A percentile compares a stretch with the other conserved stretches of the same genome.
Evolutionary conservation across 1,140 invertebrate species (phyloP).

Genomic region (Drosophila kikkawai): DNA sequence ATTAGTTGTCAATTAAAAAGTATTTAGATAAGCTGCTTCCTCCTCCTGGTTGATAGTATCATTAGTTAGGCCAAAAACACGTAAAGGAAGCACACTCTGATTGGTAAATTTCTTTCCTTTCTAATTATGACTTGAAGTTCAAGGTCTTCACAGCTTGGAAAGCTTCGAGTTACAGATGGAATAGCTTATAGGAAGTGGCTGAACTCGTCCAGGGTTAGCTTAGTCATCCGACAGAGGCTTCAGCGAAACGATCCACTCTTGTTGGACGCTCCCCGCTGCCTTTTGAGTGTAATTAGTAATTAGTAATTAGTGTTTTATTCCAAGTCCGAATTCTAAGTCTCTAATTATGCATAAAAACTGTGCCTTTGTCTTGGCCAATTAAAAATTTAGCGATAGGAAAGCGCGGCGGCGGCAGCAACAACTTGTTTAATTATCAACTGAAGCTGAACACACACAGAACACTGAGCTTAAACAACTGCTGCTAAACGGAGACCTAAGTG

Average conservation of each 20-base stretch:
- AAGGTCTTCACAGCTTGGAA: background rate
- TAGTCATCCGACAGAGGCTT: background rate
- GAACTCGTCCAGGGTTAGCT: constrained; percentile 17
- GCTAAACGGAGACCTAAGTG: constrained; percentile 58
- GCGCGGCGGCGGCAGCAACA: constrained; percentile 3
- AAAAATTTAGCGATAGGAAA: constrained; percentile 31
- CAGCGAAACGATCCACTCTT: constrained; percentile 4
- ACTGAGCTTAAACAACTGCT: constrained; percentile 43
- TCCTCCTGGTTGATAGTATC: constrained; percentile 17
- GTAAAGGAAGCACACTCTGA: constrained; percentile 2
- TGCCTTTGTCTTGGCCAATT: constrained; percentile 63
- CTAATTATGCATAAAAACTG: constrained; percentile 74
- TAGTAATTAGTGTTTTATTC: constrained; percentile 7
- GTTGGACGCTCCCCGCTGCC: background rate
- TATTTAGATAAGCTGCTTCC: constrained; percentile 60
- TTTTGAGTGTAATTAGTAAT: constrained; percentile 8
- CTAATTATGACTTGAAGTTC: background rate
- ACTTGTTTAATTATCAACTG: constrained; percentile 40
- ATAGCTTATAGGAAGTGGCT: background rate
- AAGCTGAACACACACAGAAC: constrained; percentile 36
- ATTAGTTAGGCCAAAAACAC: constrained; percentile 16
- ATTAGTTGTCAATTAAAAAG: constrained; percentile 74
- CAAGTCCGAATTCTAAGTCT: constrained; percentile 44
- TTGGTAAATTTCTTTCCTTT: background rate
- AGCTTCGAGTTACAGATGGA: background rate